Base-by-base conservation (phyloP, 1,140 invertebrate genomes). In the Drosophila bocqueti region DNA sequence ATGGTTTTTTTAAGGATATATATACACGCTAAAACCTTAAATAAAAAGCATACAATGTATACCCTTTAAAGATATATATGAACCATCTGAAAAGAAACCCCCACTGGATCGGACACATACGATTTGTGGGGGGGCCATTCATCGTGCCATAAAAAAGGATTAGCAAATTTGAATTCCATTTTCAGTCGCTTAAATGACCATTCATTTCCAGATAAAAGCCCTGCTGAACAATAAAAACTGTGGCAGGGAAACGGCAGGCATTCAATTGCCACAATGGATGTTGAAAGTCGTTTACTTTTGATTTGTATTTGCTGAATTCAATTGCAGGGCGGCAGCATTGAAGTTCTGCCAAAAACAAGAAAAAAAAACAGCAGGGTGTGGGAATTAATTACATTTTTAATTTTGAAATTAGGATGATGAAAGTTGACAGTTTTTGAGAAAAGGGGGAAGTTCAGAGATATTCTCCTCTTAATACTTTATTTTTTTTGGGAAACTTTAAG, bases 71-170 rank as follows among this genome's bases (percentile, higher is more conserved):
- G 49, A 13, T 18, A 52, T 15, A 49, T 29, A 10, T 18, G 18
- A 18, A 2, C 10, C 16, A 1, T 16, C n/a, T 4, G 18, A 54
- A 21, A 8, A 11, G 15, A 4, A 15, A n/a, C n/a, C 49, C 31
- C 40, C 7, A 11, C 3, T 18, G 4, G 40, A 13, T 4, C 1
- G 8, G 16, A 36, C n/a, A 16, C 24, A 31, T 18, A 8, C 46
- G 45, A 38, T 24, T 21, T 18, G 4, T 7, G 52, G 6, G 34
- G 42, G 16, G 24, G 46, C 36, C 36, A 38, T 38, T 38, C 36
- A 38, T 38, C 36, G 11, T n/a, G 63, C 64, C 16, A 69, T 69
- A 69, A 69, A 68, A 68, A 43, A 36, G 36, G 64, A 69, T 69
- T 69, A 29, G 21, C 47, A 38, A 54, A 45, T 36, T 54, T 18